Conservation (phyloP, 2,113 vertebrate species). For the Ochotona curzoniae region DNA sequence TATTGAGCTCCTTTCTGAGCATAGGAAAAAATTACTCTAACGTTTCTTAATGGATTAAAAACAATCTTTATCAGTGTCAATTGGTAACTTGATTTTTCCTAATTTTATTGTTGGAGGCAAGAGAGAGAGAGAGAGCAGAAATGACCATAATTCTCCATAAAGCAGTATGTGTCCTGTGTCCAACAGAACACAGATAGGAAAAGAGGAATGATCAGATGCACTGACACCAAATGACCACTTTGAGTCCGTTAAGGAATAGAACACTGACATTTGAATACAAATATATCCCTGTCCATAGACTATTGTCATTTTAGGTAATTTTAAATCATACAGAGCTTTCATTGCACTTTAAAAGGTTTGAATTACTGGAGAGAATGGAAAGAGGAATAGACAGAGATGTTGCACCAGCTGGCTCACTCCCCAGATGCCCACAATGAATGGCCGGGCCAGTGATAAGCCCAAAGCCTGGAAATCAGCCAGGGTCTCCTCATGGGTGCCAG, state of each 20-base stretch:
- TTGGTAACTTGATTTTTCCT: conserved; percentile 59
- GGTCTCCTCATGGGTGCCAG: too few species aligned
- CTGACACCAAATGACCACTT: neutral
- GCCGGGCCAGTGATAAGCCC: too few species aligned
- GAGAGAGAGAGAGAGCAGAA: neutral
- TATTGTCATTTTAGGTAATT: neutral
- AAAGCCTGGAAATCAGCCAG: too few species aligned
- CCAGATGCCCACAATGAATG: too few species aligned
- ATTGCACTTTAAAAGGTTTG: neutral
- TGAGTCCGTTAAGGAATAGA: neutral
- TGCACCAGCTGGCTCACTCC: too few species aligned
- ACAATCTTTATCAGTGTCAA: conserved; percentile 12
- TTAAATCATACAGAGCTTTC: neutral
- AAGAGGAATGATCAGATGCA: neutral
- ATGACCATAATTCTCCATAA: conserved; percentile 33
- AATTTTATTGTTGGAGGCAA: conserved; percentile 54
- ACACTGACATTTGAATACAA: neutral
- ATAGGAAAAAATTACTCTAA: neutral
- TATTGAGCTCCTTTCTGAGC: conserved; percentile 19
- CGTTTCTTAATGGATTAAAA: conserved; percentile 1
- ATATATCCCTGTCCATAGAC: neutral
- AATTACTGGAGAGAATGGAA: too few species aligned
- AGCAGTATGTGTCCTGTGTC: neutral
- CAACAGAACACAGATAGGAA: neutral
- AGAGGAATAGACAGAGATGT: too few species aligned